Evolutionary conservation across 2,888 invertebrate species (phyloP).

Genomic region (Dolomedes plantarius): DNA sequence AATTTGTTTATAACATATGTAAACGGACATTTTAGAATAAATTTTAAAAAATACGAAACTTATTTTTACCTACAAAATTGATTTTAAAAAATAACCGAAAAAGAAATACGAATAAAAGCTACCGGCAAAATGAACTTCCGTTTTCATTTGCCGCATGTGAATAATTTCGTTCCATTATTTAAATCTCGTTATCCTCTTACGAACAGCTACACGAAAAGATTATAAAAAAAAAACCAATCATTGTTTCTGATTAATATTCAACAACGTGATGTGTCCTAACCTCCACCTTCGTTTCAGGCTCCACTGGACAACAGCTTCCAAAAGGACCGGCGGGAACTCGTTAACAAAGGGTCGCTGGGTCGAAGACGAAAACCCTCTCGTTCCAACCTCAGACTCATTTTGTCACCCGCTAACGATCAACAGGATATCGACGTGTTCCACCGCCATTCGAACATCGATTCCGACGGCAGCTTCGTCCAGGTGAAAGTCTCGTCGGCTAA

Average conservation of each 20-base stretch:
- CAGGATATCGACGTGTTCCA: not conserved
- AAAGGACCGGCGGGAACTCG: conserved; percentile 57
- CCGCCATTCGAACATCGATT: not conserved
- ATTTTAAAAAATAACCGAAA: no score
- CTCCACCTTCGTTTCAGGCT: conserved; percentile 34
- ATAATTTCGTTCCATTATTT: not conserved
- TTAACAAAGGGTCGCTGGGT: conserved; percentile 63
- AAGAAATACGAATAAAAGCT: no score
- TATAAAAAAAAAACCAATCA: not conserved
- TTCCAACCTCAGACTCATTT: conserved; percentile 39
- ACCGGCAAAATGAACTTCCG: not conserved
- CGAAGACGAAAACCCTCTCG: conserved; percentile 50
- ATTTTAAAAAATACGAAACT: no score
- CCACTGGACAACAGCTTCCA: conserved; percentile 64
- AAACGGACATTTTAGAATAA: no score
- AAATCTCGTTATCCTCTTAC: not conserved
- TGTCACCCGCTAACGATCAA: conserved; percentile 24
- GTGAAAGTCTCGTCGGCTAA: no score
- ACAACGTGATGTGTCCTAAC: not conserved
- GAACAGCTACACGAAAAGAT: not conserved
- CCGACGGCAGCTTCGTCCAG: not conserved
- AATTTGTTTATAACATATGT: no score
- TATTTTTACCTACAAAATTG: no score
- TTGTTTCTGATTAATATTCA: not conserved
- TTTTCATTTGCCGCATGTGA: not conserved